phyloP scores from a whole-genome alignment of 2,888 invertebrate genomes.

The Agrotis clavis region DNA sequence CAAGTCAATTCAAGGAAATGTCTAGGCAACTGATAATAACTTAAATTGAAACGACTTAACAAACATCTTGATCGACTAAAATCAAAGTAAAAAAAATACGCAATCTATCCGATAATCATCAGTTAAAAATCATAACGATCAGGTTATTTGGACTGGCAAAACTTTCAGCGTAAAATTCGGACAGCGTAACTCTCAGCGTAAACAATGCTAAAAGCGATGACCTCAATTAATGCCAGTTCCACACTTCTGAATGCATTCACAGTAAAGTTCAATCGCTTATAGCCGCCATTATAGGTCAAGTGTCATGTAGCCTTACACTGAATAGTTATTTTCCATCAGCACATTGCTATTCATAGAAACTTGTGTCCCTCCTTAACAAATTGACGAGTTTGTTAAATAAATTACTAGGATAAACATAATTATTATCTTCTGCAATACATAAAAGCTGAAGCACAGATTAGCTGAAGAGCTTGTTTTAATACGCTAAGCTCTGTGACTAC shows the following conservation, averaged over 20 bases:
- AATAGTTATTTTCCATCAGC: slow-evolving; percentile 43
- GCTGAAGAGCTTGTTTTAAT: too few relatives aligned
- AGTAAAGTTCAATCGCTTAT: slow-evolving; percentile 28
- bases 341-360: slow-evolving; percentile 35
- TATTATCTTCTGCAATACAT: too few relatives aligned
- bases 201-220: neutral
- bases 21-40: neutral
- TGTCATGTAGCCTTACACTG: slow-evolving; percentile 31
- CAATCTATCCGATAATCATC: neutral
- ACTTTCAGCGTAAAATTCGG: too few relatives aligned
- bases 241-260: slow-evolving; percentile 16
- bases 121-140: neutral
- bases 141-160: neutral
- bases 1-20: neutral
- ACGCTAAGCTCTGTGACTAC: too few relatives aligned
- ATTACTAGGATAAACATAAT: neutral
- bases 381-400: slow-evolving; percentile 18
- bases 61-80: neutral
- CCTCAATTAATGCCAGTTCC: neutral
- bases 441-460: too few relatives aligned
- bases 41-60: neutral
- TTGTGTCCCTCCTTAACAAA: slow-evolving; percentile 1
- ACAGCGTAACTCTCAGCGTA: neutral
- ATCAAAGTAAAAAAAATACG: neutral
- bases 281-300: slow-evolving; percentile 42